Evolutionary conservation across 2,113 vertebrate species (phyloP), one percentile per base, ranked within the genome.

Genomic region (Prunella fulvescens): DNA sequence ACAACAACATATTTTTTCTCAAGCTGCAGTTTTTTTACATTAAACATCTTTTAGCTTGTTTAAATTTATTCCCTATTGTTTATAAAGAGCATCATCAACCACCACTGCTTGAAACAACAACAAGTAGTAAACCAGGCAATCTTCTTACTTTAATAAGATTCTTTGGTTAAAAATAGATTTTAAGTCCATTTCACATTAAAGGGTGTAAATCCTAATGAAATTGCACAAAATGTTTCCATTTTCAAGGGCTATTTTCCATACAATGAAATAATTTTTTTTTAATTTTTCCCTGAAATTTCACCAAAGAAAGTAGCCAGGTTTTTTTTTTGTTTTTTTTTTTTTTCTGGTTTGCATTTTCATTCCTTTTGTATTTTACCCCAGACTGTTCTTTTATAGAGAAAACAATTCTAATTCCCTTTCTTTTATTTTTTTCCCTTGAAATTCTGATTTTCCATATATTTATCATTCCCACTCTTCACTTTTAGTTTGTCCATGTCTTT

Each of bases 81-180:
- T 97, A 96, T 95, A 96, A 97, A 97, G 89, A 97, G 54, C 95
- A 97, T 88, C 95, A 97, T 91, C 96, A 97, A 80, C 91, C 96
- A 95, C 93, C 90, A 92, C 88, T 95, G 89, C 96, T 97, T 93
- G 94, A 97, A 98, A 97, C 81, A 97, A 97, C 94, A 97, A 70
- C 88, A 69, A 92, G 74, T 67, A 94, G 89, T 93, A 97, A 96
- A 97, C 92, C 86, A 95, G 83, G 86, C 97, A 98, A 97, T 97
- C 94, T 96, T 94, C 96, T 97, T 94, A 96, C 42, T 97, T 98
- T 98, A 98, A 97, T 98, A 98, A 98, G 95, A 97, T 96, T 91
- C 79, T 96, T 97, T 81, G 86, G 94, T 96, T 97, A 97, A 97
- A 97, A 98, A 97, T 96, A 97, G 93, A 96, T 94, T 96, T 96